phyloP scores from a whole-genome alignment of 2,888 invertebrate genomes.

The Lasioglossum villosulum region DNA sequence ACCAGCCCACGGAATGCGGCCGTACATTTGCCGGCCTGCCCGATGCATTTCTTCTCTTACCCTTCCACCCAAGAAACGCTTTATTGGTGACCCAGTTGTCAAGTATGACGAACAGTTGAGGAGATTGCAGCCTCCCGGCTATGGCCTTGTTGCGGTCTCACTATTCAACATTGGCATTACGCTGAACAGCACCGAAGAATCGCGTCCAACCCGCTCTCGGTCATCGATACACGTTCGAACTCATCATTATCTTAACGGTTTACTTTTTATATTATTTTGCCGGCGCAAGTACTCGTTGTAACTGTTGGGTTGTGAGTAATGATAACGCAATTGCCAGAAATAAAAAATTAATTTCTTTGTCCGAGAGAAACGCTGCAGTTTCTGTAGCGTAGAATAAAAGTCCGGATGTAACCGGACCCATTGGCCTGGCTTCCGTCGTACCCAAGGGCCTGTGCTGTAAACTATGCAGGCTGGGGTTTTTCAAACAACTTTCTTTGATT shows the following conservation, averaged over 20 bases:
- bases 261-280: not conserved
- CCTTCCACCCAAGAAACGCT: not conserved
- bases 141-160: not conserved
- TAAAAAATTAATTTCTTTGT: no score
- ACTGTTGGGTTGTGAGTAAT: no score
- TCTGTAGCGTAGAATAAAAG: no score
- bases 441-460: no score
- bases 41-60: not conserved
- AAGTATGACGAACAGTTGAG: constrained; percentile 8
- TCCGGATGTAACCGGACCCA: no score
- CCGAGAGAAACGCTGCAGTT: no score
- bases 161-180: not conserved
- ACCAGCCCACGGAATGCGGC: not conserved
- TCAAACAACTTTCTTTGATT: no score
- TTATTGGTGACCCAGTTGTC: constrained; percentile 16
- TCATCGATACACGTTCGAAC: not conserved
- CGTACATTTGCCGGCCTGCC: not conserved
- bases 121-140: not conserved
- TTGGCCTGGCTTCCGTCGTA: no score
- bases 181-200: not conserved
- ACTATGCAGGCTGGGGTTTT: no score
- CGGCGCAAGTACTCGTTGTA: no score
- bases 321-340: no score
- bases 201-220: not conserved
- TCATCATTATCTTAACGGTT: not conserved